Evolutionary conservation across 2,797 vertebrate species (phyloP).

Genomic region (Lepidocolaptes lacrymiger): DNA sequence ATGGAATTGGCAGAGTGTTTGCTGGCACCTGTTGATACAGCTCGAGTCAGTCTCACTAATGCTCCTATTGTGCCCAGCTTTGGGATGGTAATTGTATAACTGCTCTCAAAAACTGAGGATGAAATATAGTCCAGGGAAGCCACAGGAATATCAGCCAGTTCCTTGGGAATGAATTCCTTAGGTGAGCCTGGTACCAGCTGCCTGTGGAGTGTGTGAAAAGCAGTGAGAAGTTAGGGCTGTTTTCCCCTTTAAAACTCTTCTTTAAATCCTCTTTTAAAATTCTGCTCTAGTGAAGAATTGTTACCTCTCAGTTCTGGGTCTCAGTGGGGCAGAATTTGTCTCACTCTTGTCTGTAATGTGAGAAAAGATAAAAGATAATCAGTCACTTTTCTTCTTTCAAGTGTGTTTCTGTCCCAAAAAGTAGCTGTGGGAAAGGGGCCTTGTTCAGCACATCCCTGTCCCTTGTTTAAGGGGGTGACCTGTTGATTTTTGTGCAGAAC

Average conservation of each 20-base stretch:
- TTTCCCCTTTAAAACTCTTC: neutral
- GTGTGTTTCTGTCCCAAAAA: neutral
- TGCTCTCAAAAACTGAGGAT: neutral
- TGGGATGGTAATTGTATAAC: neutral
- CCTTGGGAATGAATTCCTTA: neutral
- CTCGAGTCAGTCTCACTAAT: neutral
- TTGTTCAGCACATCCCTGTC: neutral
- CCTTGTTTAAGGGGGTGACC: neutral
- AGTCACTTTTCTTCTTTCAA: neutral
- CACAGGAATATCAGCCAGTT: neutral
- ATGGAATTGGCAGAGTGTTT: neutral
- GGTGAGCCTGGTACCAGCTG: neutral
- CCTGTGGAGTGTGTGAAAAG: accelerated
- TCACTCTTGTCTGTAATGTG: neutral
- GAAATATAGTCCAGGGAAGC: neutral
- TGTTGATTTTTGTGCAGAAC: neutral
- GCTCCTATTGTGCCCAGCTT: neutral
- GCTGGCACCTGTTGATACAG: constrained; percentile 53
- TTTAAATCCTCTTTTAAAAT: neutral
- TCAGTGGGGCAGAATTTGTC: neutral
- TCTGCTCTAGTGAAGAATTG: neutral
- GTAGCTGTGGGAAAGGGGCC: neutral
- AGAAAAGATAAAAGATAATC: neutral
- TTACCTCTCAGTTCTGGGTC: neutral
- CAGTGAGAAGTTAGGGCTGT: accelerated